Conservation (phyloP, 2,888 invertebrate species). For the Oscheius sp. region DNA sequence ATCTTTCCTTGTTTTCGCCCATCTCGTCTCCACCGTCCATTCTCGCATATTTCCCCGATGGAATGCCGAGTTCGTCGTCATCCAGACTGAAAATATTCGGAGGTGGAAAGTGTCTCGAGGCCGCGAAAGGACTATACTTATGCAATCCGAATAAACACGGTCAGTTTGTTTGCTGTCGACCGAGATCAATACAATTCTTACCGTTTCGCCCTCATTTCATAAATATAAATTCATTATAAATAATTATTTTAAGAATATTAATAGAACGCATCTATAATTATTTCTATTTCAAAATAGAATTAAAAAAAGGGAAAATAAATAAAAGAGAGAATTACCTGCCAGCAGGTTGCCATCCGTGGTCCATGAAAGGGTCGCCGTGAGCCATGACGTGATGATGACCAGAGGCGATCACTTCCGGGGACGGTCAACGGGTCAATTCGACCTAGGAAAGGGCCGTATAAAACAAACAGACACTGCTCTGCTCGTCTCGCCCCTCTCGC, state of each 20-base stretch:
- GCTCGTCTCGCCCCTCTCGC: slow-evolving; percentile 20
- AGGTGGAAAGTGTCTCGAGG: background rate
- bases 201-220: background rate
- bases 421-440: slow-evolving; percentile 26
- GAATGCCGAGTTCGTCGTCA: slow-evolving; percentile 58
- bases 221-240: too few relatives aligned
- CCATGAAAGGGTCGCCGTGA: slow-evolving; percentile 32
- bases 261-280: background rate
- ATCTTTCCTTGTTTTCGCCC: slow-evolving; percentile 67
- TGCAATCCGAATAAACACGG: slow-evolving; percentile 29
- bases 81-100: slow-evolving; percentile 46
- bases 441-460: slow-evolving; percentile 29
- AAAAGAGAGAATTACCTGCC: slow-evolving; percentile 36
- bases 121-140: slow-evolving; percentile 11
- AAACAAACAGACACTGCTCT: slow-evolving; percentile 29
- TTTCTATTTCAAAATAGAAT: too few relatives aligned
- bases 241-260: background rate
- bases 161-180: slow-evolving; percentile 7
- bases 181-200: background rate
- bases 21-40: slow-evolving; percentile 56
- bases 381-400: slow-evolving; percentile 28
- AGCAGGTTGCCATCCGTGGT: slow-evolving; percentile 33
- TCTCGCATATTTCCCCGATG: slow-evolving; percentile 61
- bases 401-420: slow-evolving; percentile 32
- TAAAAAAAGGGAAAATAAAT: background rate